Evolutionary conservation across 2,888 invertebrate species (phyloP), one percentile per base, ranked within the genome.

Genomic region (Cheilosia vernalis): DNA sequence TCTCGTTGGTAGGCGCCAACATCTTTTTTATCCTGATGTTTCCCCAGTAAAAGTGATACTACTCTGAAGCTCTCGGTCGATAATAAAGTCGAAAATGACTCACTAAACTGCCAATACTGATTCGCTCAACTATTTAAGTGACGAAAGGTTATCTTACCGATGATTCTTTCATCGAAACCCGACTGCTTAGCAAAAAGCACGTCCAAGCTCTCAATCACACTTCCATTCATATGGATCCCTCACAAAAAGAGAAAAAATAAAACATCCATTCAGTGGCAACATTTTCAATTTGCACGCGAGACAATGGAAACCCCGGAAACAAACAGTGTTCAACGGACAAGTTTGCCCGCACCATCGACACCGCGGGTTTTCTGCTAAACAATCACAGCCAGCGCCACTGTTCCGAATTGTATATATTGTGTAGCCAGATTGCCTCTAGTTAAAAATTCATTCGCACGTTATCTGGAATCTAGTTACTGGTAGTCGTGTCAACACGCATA

Each of bases 391-490:
- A 63, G 19, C 44, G 49, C 24, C 49, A 24, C 70, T 60, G 58
- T 58, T 24, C 27, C 3, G 49, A 55, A 55, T 42, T n/a, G 13
- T 60, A 24, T 40, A 44, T 19, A 7, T 19, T 6, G 4, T 24
- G 15, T 0, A 10, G 19, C 44, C 56, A 69, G 55, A 64, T 51
- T 64, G 51, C 37, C 49, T 30, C 51, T 66, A 30, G 49, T 76
- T 76, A 66, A 76, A 76, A 66, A 76, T 76, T 76, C 74, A 76
- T 66, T 49, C 58, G 30, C 56, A 42, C 53, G 44, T 63, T 73
- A 61, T 73, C 63, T 58, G 24, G 40, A 63, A 61, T 73, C 63
- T 58, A 17, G 40, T 21, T 33, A 17, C 13, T 21, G 55, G 53
- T 55, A 30, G 49, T 47, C 49, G 7, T 37, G 4, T 13, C 17